Base-by-base conservation (phyloP, 2,797 vertebrate species). In the Ceryle rudis region DNA sequence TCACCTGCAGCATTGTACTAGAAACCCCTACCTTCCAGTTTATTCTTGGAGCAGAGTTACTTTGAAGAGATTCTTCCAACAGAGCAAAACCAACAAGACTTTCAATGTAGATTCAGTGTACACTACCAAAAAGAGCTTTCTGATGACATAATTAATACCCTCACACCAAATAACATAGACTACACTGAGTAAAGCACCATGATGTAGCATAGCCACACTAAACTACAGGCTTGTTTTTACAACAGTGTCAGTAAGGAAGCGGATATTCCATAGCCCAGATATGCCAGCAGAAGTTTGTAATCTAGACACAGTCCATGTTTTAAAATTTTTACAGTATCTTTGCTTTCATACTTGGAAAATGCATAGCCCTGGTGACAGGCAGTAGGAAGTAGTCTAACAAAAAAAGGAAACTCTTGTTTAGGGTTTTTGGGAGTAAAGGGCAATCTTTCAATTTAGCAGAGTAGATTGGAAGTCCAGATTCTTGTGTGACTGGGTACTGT, bases 401-500 rank as follows among this genome's bases (percentile, higher is more conserved):
- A 90, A 86, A 86, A 11, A 39, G 49, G 64, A 44, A 60, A 52
- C 8, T 57, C 77, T 66, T 3, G 1, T 41, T 88, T n/a, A 64
- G 66, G 16, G 26, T 77, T 83, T 83, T 77, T 22, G 44, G 92
- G 71, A 92, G 74, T 70, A 91, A 93, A 94, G 66, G 72, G 79
- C 77, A 89, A 92, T 74, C 78, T 80, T 86, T 86, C 71, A 88
- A 65, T 69, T 61, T 61, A 90, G 58, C 55, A 87, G 81, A 78
- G 69, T 74, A 92, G 72, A 37, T 5, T 73, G 78, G 92, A 78
- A 95, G 28, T 90, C 92, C 73, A 54, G 75, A 58, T 93, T 95
- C 87, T 47, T 92, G 85, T 94, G 92, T 97, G 93, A 81, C 47
- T 61, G 80, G 73, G 78, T 92, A 41, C 78, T 77, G 81, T 81